phyloP scores from a whole-genome alignment of 2,797 vertebrate species.

The Siniperca undulata region DNA sequence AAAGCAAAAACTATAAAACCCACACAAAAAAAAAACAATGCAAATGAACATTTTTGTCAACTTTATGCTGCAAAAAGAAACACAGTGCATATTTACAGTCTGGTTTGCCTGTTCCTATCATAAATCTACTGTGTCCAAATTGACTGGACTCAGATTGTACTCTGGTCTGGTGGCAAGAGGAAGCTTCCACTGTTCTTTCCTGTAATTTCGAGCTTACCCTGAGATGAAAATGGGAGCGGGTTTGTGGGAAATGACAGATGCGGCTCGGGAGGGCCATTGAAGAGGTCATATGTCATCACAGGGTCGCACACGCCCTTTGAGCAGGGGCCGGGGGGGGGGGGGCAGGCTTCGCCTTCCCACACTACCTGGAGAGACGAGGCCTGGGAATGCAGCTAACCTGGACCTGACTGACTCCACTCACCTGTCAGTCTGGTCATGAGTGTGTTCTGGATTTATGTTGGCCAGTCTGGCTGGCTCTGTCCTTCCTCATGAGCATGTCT shows the following conservation, averaged over 20 bases:
- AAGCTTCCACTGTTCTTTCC: conserved; percentile 78
- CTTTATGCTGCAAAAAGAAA: background rate
- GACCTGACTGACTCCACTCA: conserved; percentile 61
- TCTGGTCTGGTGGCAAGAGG: conserved; percentile 44
- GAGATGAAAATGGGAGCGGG: conserved; percentile 80
- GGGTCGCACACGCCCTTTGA: conserved; percentile 82
- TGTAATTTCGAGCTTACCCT: conserved; percentile 84
- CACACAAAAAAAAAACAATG: background rate
- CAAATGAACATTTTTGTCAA: background rate
- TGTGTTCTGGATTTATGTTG: conserved; percentile 38
- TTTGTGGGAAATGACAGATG: conserved; percentile 85
- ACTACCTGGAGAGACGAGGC: conserved; percentile 72
- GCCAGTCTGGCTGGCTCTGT: conserved; percentile 26
- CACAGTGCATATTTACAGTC: background rate
- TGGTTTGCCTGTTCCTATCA: conserved; percentile 5
- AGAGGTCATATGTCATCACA: conserved; percentile 84
- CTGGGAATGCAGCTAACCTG: conserved; percentile 69
- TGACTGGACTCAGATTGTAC: conserved; percentile 19
- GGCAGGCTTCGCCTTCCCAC: conserved; percentile 55
- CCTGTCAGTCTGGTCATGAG: conserved; percentile 47
- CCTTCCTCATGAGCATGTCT: conserved; percentile 29
- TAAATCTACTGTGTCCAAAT: conserved; percentile 34
- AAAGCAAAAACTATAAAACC: background rate
- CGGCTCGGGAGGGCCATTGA: conserved; percentile 78
- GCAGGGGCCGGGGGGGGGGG: conserved; percentile 24